A percentile compares a stretch with the other conserved stretches of the same genome.
Conservation (phyloP, 2,888 invertebrate genomes). For the Drosophila testacea region DNA sequence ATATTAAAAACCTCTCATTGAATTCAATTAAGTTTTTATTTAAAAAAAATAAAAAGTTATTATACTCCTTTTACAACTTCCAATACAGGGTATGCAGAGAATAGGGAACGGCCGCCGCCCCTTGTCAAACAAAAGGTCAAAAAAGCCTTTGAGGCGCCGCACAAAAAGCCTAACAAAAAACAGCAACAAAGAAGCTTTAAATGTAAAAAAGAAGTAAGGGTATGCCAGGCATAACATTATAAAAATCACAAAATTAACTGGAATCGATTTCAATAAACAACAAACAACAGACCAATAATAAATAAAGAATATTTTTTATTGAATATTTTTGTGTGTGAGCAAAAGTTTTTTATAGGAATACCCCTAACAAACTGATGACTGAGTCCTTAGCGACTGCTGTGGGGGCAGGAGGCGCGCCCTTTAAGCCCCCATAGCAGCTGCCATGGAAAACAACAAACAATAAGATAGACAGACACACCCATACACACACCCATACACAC, state of each 20-base stretch:
- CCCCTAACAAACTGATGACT: constrained; percentile 27
- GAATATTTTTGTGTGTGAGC: background rate
- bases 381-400: constrained; percentile 18
- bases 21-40: background rate
- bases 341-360: constrained; percentile 12
- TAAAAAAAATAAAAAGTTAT: too few species aligned
- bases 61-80: background rate
- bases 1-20: background rate
- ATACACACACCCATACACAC: background rate
- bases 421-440: constrained; percentile 43
- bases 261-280: constrained; percentile 3
- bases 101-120: constrained; percentile 30
- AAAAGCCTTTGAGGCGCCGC: constrained; percentile 53
- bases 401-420: constrained; percentile 24
- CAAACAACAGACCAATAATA: background rate
- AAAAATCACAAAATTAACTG: background rate
- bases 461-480: constrained; percentile 22
- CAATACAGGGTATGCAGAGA: constrained; percentile 8
- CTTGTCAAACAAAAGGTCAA: constrained; percentile 34
- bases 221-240: constrained; percentile 8
- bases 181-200: constrained; percentile 9
- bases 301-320: background rate
- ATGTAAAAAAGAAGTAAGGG: constrained; percentile 21
- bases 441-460: constrained; percentile 56
- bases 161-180: constrained; percentile 52